Evolutionary conservation across 1,140 invertebrate species (phyloP).

Genomic region (Gryon sp.): DNA sequence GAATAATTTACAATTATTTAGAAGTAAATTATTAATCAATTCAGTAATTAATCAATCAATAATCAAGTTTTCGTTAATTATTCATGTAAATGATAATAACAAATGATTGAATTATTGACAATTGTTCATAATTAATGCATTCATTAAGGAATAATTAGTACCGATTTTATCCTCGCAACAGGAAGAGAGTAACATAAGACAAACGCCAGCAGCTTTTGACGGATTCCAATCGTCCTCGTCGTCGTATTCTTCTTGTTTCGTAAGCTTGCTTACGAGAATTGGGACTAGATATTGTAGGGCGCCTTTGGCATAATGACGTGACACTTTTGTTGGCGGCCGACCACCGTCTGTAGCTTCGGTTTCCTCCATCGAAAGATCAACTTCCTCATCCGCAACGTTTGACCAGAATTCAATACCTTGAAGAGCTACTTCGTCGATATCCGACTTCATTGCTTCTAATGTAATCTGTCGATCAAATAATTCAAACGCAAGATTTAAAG

Average conservation of each 20-base stretch:
- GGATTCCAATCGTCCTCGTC: conserved; percentile 99
- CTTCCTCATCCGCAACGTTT: conserved; percentile 99
- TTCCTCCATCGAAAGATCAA: conserved; percentile 96
- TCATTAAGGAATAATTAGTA: conserved; percentile 2
- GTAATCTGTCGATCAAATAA: conserved; percentile 86
- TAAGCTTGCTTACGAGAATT: conserved; percentile 95
- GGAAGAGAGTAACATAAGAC: conserved; percentile 97
- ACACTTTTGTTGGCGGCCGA: conserved; percentile 92
- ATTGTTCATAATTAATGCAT: background rate
- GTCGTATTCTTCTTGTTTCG: conserved; percentile 95
- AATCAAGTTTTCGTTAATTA: too few relatives aligned
- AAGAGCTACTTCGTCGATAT: conserved; percentile 96
- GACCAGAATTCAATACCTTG: conserved; percentile 99
- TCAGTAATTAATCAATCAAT: too few relatives aligned
- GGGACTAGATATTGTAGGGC: conserved; percentile 97
- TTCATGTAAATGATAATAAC: too few relatives aligned
- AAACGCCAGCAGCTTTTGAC: conserved; percentile 99
- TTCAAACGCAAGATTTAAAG: background rate
- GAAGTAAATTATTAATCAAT: too few relatives aligned
- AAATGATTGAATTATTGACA: background rate
- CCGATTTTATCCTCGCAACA: conserved; percentile 97
- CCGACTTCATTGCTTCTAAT: conserved; percentile 98
- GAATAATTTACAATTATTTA: too few relatives aligned
- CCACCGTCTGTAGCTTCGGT: conserved; percentile 96
- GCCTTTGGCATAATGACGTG: conserved; percentile 96